Evolutionary conservation across 2,888 invertebrate species (phyloP).

Genomic region (Escarpia spicata): DNA sequence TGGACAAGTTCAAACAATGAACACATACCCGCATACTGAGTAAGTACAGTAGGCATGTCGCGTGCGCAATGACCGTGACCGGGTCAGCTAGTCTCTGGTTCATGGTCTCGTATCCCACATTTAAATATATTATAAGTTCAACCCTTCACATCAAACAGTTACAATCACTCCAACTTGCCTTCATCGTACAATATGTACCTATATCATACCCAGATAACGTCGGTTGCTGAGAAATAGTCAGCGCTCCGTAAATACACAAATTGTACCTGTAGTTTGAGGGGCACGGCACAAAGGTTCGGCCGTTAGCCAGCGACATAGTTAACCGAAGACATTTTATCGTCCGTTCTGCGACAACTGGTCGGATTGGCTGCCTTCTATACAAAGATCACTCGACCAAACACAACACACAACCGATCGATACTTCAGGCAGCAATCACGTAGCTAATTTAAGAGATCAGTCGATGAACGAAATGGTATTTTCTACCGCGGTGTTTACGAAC

Average conservation of each 20-base stretch:
- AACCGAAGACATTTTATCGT: not conserved
- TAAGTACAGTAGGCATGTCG: not conserved
- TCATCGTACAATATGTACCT: not conserved
- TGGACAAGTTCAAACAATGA: not conserved
- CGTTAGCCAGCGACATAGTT: not conserved
- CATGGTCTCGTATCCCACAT: not conserved
- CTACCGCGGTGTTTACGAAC: not conserved
- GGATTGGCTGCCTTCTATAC: not conserved
- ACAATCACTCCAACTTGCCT: not conserved
- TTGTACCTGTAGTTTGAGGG: slow-evolving; percentile 16
- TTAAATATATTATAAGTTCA: not conserved
- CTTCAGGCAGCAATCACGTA: not conserved
- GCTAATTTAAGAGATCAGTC: slow-evolving; percentile 1
- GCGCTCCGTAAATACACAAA: not conserved
- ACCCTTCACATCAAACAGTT: not conserved
- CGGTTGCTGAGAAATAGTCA: not conserved
- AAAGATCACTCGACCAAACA: not conserved
- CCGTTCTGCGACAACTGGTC: not conserved
- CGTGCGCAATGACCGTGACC: not conserved
- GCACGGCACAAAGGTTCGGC: not conserved
- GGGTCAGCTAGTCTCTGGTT: not conserved
- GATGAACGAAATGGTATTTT: not conserved
- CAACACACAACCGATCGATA: not conserved
- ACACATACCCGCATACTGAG: not conserved
- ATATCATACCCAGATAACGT: not conserved